Base-by-base conservation (phyloP, 2,797 vertebrate species). In the Macrochelys suwanniensis region DNA sequence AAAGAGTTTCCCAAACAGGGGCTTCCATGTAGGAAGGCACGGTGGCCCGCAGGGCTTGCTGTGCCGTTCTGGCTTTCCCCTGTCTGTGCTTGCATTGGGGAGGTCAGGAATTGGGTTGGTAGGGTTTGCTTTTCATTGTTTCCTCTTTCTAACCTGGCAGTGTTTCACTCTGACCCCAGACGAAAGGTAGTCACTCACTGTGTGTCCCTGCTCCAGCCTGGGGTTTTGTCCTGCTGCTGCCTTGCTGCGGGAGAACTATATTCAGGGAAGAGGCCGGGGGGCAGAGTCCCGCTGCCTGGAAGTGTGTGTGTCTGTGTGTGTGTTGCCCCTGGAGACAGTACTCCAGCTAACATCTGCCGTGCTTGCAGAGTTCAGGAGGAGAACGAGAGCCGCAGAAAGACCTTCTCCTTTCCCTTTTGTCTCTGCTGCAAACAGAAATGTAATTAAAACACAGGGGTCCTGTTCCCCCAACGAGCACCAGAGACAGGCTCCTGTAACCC, bases 321-420 rank as follows among this genome's bases (percentile, higher is more conserved):
- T 81, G 81, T 79, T 77, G 68, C 84, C 81, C 85, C 88, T 82
- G 54, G 76, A 87, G 71, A 89, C 65, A 45, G 54, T 26, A 17
- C 10, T 56, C 61, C 65, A 28, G 54, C 45, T 49, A 68, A 79
- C 88, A 91, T 86, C 87, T 91, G 81, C 74, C 77, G 11, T 76
- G 81, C 31, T 50, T 11, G 79, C 68, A 45, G 57, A 37, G 45
- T 80, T 51, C 68, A 82, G n/a, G 76, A 56, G 11, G 47, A 16
- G 23, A 82, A 57, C 11, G 19, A 31, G 65, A 47, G 11, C 54
- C 26, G 49, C 53, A 42, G 56, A 51, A 21, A 37, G 31, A 23
- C 68, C 61, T 89, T 45, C 68, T 65, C 61, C 88, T 87, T 56
- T 74, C 84, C 76, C 54, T 79, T 93, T 89, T 89, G 80, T 85